Percentiles rank a stretch among this genome's conserved stretches.
Evolutionary conservation across 2,888 invertebrate genomes (phyloP).

Genomic region (Galeruca laticollis): DNA sequence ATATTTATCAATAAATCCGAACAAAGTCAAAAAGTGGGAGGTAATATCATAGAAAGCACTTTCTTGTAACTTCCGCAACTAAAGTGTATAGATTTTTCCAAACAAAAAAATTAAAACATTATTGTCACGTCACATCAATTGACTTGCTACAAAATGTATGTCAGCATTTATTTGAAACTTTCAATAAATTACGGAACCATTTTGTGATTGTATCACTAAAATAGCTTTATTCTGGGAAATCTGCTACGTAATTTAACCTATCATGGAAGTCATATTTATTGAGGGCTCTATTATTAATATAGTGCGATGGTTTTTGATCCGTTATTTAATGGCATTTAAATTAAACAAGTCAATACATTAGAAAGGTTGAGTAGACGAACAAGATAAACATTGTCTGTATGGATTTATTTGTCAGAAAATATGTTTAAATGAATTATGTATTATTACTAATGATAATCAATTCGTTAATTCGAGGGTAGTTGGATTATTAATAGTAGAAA

Average conservation of each 20-base stretch:
- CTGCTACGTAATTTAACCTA: neutral
- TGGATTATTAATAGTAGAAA: too few species aligned
- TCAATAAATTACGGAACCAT: neutral
- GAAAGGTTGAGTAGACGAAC: too few species aligned
- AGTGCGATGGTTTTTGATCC: neutral
- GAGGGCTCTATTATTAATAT: neutral
- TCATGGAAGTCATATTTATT: slow-evolving; percentile 1
- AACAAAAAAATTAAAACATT: neutral
- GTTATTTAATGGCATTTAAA: too few species aligned
- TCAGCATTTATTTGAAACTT: slow-evolving; percentile 15
- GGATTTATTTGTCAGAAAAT: too few species aligned
- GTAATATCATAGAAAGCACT: slow-evolving; percentile 19
- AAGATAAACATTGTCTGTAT: too few species aligned
- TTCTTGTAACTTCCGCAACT: slow-evolving; percentile 7
- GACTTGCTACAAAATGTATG: slow-evolving; percentile 9
- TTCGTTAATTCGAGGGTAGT: too few species aligned
- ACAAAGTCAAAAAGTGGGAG: neutral
- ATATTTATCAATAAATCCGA: neutral
- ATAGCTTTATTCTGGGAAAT: slow-evolving; percentile 15
- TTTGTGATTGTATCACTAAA: slow-evolving; percentile 14
- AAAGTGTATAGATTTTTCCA: neutral
- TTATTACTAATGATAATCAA: too few species aligned
- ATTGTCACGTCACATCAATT: slow-evolving; percentile 11
- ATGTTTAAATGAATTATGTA: too few species aligned
- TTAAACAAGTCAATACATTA: too few species aligned